phyloP scores from a whole-genome alignment of 1,140 invertebrate genomes.

The Zaprionus ghesquierei region DNA sequence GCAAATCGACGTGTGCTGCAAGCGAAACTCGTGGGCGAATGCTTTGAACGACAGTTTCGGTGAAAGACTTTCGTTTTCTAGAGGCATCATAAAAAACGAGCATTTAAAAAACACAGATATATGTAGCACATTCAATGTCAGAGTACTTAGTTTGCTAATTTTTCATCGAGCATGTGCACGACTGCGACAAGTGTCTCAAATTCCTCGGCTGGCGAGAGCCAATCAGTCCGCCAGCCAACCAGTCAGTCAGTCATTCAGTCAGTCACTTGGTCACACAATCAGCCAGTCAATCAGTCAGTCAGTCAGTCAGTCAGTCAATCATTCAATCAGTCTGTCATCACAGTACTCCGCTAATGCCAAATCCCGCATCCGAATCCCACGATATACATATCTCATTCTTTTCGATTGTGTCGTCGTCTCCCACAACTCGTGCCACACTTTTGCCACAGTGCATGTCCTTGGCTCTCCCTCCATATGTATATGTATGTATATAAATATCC shows the following conservation, averaged over 20 bases:
- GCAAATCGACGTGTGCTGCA: conserved; percentile 6
- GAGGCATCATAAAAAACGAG: conserved; percentile 14
- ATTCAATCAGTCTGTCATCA: conserved; percentile 57
- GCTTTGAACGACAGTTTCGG: conserved; percentile 31
- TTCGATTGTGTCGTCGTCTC: conserved; percentile 52
- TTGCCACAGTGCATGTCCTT: conserved; percentile 19
- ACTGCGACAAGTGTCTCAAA: conserved; percentile 19
- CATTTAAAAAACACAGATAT: neutral
- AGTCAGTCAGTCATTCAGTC: conserved; percentile 21
- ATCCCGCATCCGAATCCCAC: conserved; percentile 9
- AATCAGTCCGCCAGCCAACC: conserved; percentile 19
- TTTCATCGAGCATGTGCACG: conserved; percentile 30
- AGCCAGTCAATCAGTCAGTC: neutral
- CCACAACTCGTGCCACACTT: conserved; percentile 12
- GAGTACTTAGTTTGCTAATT: conserved; percentile 21
- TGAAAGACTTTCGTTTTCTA: conserved; percentile 51
- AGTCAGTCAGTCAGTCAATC: conserved; percentile 38
- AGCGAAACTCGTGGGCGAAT: conserved; percentile 19
- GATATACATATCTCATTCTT: conserved; percentile 16
- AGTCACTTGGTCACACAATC: neutral
- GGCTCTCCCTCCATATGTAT: conserved; percentile 34
- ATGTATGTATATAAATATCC: conserved; percentile 19
- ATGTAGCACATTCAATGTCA: conserved; percentile 29
- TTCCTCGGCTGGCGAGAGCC: neutral
- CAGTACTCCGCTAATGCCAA: conserved; percentile 36